Conservation (phyloP, 2,113 vertebrate genomes). For the Mesoclemmys tuberculata region DNA sequence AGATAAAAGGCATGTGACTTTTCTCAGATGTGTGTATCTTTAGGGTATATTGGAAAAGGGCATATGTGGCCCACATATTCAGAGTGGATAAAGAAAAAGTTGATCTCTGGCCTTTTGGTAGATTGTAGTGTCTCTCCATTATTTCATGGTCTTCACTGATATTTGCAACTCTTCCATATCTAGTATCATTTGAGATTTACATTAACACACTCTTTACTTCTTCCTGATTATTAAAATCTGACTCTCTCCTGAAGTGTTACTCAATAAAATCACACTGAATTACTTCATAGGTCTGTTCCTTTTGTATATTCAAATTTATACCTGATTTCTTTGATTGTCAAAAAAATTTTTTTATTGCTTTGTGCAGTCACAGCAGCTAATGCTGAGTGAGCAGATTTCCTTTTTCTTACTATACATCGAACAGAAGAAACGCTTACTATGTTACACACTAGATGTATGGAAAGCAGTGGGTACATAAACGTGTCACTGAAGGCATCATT, state of each 20-base stretch:
- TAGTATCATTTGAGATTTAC: background rate
- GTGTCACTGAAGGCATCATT: background rate
- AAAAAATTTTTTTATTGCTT: background rate
- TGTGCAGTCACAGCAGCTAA: background rate
- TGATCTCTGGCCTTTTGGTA: background rate
- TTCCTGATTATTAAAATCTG: background rate
- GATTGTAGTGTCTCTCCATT: background rate
- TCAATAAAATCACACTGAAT: background rate
- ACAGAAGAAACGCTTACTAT: background rate
- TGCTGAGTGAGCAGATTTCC: background rate
- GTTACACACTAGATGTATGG: background rate
- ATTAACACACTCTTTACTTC: background rate
- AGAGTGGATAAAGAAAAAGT: background rate
- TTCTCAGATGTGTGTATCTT: background rate
- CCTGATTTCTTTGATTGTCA: background rate
- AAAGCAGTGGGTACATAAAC: background rate
- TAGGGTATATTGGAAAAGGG: background rate
- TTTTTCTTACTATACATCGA: background rate
- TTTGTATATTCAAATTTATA: background rate
- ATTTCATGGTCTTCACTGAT: background rate
- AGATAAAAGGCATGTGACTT: background rate
- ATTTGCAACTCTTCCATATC: background rate
- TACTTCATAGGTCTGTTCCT: background rate
- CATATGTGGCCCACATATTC: background rate
- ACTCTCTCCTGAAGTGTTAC: background rate